These are phyloP conservation scores for Anoplius nigerrimus DNA, from an alignment of 2,888 invertebrate species.

Conservation along the genomic window DNA sequence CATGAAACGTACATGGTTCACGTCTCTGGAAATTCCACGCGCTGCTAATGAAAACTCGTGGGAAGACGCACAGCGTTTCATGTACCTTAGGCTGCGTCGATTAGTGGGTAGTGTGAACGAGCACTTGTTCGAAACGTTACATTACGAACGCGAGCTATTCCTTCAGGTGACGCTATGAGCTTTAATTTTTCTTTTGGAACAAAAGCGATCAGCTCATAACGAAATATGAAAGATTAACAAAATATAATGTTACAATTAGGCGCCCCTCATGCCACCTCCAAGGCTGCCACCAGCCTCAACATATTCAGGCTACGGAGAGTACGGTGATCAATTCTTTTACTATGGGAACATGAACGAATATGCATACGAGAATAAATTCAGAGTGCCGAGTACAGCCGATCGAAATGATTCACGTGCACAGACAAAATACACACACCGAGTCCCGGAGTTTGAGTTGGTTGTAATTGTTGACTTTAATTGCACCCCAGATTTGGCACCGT, in stretches of 20 bases:
- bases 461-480: slow-evolving; percentile 67
- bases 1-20: slow-evolving; percentile 70
- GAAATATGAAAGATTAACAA: neutral
- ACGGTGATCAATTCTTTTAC: slow-evolving; percentile 68
- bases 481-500: slow-evolving; percentile 69
- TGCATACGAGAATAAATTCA: slow-evolving; percentile 66
- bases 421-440: slow-evolving; percentile 37
- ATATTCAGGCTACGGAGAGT: slow-evolving; percentile 71
- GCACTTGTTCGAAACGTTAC: slow-evolving; percentile 61
- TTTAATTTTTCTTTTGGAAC: neutral
- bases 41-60: slow-evolving; percentile 63
- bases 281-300: slow-evolving; percentile 63
- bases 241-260: slow-evolving; percentile 16
- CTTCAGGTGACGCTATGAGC: slow-evolving; percentile 9
- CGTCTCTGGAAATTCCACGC: slow-evolving; percentile 61
- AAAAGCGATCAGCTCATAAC: neutral
- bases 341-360: slow-evolving; percentile 72
- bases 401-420: slow-evolving; percentile 36
- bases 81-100: slow-evolving; percentile 70
- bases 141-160: slow-evolving; percentile 61
- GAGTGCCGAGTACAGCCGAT: slow-evolving; percentile 28
- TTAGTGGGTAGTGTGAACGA: slow-evolving; percentile 68
- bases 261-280: slow-evolving; percentile 36
- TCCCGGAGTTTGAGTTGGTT: slow-evolving; percentile 60
- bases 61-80: slow-evolving; percentile 70